These are phyloP conservation scores for Nyctereutes procyonoides DNA, from an alignment of 2,113 vertebrate species.

Conservation along the genomic window DNA sequence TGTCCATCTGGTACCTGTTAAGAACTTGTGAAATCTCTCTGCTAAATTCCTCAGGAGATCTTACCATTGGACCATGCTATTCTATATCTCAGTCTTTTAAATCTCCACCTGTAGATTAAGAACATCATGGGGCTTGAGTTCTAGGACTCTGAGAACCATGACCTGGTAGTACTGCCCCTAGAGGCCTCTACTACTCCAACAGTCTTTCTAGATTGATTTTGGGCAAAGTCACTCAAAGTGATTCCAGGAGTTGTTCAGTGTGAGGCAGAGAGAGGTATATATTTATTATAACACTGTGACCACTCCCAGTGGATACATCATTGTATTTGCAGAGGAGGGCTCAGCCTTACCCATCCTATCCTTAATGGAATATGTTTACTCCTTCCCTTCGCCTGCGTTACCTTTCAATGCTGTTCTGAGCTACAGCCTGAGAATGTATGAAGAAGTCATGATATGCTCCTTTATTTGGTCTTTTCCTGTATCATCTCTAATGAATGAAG, in stretches of 20 bases:
- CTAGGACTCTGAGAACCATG: background rate
- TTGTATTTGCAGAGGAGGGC: too few species aligned
- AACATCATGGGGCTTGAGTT: background rate
- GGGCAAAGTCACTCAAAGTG: background rate
- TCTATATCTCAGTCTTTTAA: background rate
- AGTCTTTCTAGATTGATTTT: background rate
- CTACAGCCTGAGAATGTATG: background rate
- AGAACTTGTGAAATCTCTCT: background rate
- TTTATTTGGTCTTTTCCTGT: background rate
- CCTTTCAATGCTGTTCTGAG: background rate
- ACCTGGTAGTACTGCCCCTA: too few species aligned
- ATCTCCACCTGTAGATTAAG: accelerated
- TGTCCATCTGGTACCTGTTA: background rate
- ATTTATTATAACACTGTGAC: background rate
- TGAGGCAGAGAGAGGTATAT: background rate
- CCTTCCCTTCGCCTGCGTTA: background rate
- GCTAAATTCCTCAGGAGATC: accelerated
- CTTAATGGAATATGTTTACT: background rate
- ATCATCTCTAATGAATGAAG: background rate
- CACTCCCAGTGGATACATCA: background rate
- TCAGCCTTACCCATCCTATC: background rate
- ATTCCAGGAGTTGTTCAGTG: background rate
- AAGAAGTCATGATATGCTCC: background rate
- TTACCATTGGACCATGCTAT: accelerated
- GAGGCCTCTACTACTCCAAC: background rate